Evolutionary conservation across 2,888 invertebrate species (phyloP).

Genomic region (Eilema sororculum): DNA sequence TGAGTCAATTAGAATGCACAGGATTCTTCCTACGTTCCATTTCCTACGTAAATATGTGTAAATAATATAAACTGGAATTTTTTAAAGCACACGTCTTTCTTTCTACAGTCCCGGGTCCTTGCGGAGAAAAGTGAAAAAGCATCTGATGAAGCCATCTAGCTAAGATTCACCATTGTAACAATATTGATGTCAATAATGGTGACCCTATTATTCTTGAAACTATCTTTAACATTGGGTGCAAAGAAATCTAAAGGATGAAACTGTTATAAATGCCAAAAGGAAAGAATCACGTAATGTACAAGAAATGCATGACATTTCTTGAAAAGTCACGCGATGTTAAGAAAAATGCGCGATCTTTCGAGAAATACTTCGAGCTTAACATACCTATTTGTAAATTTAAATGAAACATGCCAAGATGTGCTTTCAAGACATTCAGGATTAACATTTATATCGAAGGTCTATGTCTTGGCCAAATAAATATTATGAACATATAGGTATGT

Average conservation of each 20-base stretch:
- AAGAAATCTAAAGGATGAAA: no score
- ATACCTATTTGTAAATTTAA: not conserved
- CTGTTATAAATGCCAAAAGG: no score
- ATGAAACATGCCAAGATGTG: not conserved
- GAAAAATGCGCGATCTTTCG: not conserved
- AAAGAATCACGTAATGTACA: not conserved
- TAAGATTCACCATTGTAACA: no score
- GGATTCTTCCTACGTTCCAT: not conserved
- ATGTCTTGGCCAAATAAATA: no score
- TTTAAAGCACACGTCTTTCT: no score
- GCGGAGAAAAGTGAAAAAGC: no score
- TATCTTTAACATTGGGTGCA: no score
- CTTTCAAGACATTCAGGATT: not conserved
- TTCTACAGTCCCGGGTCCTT: no score
- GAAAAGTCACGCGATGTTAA: not conserved
- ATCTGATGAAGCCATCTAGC: no score
- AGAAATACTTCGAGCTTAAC: not conserved
- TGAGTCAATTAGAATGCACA: not conserved
- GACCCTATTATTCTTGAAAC: no score
- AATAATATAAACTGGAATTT: not conserved
- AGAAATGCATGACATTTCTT: not conserved
- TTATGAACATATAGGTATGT: no score
- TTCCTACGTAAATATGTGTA: conserved; percentile 18
- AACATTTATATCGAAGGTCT: not conserved
- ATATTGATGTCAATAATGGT: no score